These are phyloP conservation scores for Isoperla grammatica DNA, from an alignment of 2,888 invertebrate species.

Conservation along the genomic window DNA sequence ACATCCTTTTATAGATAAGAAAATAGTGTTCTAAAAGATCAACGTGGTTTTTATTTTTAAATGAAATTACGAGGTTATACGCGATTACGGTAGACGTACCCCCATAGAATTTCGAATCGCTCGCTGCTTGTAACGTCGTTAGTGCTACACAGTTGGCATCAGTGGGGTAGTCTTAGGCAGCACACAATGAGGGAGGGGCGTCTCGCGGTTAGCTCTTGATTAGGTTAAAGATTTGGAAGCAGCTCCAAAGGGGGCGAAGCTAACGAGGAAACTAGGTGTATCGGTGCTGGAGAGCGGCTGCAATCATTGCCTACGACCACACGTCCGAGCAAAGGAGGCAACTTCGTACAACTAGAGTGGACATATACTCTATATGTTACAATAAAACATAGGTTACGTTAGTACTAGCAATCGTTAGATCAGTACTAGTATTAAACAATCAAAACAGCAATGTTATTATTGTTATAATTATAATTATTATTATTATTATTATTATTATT, in stretches of 20 bases:
- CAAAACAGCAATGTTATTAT: no score
- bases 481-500: no score
- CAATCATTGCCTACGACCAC: neutral
- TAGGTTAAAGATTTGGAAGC: slow-evolving; percentile 14
- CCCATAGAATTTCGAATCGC: slow-evolving; percentile 11
- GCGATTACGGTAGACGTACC: slow-evolving; percentile 14
- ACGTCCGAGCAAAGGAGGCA: no score
- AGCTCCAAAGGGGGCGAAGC: neutral
- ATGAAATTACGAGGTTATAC: slow-evolving; percentile 16
- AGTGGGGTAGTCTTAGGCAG: neutral
- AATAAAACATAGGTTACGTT: no score
- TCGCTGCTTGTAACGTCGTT: slow-evolving; percentile 10
- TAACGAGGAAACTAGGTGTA: slow-evolving; percentile 9
- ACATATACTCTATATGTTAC: no score
- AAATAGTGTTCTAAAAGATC: slow-evolving; percentile 4
- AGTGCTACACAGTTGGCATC: slow-evolving; percentile 8
- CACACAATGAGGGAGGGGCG: neutral
- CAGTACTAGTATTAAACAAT: no score
- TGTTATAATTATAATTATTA: no score
- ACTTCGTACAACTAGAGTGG: no score
- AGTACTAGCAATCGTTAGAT: no score
- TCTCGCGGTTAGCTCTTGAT: slow-evolving; percentile 15
- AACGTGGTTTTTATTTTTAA: slow-evolving; percentile 15
- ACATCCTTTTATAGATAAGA: no score
- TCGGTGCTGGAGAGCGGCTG: neutral